Base-by-base conservation (phyloP, 1,140 invertebrate genomes). In the Pogonognathellus flavescens region DNA sequence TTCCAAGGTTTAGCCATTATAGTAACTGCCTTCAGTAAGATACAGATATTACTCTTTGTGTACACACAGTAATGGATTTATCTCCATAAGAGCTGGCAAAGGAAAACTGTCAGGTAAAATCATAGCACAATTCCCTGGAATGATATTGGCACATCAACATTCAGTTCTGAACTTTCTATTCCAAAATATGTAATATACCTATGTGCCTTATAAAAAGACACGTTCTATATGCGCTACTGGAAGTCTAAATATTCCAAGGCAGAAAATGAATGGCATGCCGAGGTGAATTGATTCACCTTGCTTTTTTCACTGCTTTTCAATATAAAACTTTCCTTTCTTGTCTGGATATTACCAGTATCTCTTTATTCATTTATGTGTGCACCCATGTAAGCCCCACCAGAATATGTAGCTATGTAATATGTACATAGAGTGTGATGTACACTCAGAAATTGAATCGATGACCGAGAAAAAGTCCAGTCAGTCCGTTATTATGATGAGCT, bases 391-490 rank as follows among this genome's bases (percentile, higher is more conserved):
- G 25, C 62, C 10, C 22, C 25, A 41, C 1, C 31, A 4, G 25
- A 31, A 25, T 76, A n/a, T 41, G 14, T 13, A 70, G 41, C 31
- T 76, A 49, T 50, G 31, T 76, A 31, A 49, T 76, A 76, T 49
- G 14, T 50, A 49, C 25, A n/a, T n/a, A 57, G 53, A n/a, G n/a
- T 14, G 10, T 57, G 6, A 41, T 41, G 31, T 41, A 41, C 31
- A 41, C 31, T 3, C 31, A 41, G 59, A 20, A 60, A 20, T 60
- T 60, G 62, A 76, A 76, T 76, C 70, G 70, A 76, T 76, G 70
- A 50, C 70, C 70, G 70, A 76, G 70, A 76, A 76, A 76, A 76
- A 49, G 22, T 66, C 62, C 62, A 66, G 62, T 76, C 31, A 76
- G 70, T n/a, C 70, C 49, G n/a, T n/a, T n/a, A 49, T 76, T 76